These are phyloP conservation scores for Globicephala melas DNA, from an alignment of 2,113 vertebrate genomes.

Conservation along the genomic window DNA sequence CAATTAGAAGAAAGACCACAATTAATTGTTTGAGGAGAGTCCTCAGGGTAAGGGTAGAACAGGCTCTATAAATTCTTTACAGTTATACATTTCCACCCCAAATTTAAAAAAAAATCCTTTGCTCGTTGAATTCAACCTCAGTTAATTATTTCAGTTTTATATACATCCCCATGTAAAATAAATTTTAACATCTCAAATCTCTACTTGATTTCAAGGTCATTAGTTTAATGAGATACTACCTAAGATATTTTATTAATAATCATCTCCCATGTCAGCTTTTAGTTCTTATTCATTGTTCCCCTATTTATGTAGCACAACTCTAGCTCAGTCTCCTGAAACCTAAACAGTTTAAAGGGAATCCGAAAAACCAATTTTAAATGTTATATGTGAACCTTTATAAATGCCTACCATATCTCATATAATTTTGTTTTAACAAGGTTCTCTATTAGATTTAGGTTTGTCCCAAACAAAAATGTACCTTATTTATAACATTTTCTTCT, in stretches of 20 bases:
- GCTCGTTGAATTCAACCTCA: background rate
- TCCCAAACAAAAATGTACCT: background rate
- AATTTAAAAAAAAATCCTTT: background rate
- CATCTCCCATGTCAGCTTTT: background rate
- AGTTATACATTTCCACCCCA: background rate
- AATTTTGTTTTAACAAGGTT: background rate
- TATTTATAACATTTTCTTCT: background rate
- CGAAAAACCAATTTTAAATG: background rate
- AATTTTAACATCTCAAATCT: background rate
- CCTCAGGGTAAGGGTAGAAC: background rate
- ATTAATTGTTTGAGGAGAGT: background rate
- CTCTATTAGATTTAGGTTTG: background rate
- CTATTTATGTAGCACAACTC: background rate
- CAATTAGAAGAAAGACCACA: background rate
- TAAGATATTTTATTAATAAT: background rate
- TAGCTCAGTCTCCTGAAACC: background rate
- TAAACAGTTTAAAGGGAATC: background rate
- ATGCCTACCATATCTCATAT: background rate
- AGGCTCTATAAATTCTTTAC: background rate
- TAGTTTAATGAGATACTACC: background rate
- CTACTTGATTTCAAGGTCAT: background rate
- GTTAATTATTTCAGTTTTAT: slow-evolving; percentile 20
- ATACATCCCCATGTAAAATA: background rate
- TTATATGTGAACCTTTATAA: background rate
- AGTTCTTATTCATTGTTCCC: background rate